These are phyloP conservation scores for Thaumatotibia leucotreta DNA, from an alignment of 1,140 invertebrate genomes.

Conservation along the genomic window DNA sequence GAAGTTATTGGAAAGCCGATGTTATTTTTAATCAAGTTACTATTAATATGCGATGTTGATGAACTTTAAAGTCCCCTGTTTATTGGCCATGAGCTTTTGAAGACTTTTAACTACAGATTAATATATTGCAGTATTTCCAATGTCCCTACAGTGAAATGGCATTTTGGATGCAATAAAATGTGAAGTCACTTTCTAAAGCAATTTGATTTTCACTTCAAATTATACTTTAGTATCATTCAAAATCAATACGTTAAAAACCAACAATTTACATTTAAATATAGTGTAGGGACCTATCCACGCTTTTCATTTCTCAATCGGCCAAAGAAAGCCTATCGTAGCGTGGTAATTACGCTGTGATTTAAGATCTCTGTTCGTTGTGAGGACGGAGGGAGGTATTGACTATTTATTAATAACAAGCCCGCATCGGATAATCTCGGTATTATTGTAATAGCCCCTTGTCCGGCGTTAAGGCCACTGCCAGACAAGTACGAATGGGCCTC, in stretches of 20 bases:
- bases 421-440: slow-evolving; percentile 52
- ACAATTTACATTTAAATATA: slow-evolving; percentile 1
- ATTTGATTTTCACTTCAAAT: slow-evolving; percentile 1
- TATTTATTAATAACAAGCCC: slow-evolving; percentile 66
- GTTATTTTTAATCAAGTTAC: background rate
- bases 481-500: slow-evolving; percentile 46
- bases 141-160: background rate
- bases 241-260: slow-evolving; percentile 1
- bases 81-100: background rate
- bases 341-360: slow-evolving; percentile 62
- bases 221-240: background rate
- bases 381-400: slow-evolving; percentile 57
- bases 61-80: background rate
- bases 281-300: slow-evolving; percentile 14
- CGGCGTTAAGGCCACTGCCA: slow-evolving; percentile 34
- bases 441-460: slow-evolving; percentile 62
- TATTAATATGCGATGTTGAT: background rate
- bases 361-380: slow-evolving; percentile 41
- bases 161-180: background rate
- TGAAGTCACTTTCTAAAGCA: background rate
- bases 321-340: slow-evolving; percentile 45
- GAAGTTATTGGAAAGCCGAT: background rate
- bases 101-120: background rate
- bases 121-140: background rate
- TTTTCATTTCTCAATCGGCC: slow-evolving; percentile 52